Conservation (phyloP, 2,113 vertebrate genomes). For the Tachycineta bicolor region DNA sequence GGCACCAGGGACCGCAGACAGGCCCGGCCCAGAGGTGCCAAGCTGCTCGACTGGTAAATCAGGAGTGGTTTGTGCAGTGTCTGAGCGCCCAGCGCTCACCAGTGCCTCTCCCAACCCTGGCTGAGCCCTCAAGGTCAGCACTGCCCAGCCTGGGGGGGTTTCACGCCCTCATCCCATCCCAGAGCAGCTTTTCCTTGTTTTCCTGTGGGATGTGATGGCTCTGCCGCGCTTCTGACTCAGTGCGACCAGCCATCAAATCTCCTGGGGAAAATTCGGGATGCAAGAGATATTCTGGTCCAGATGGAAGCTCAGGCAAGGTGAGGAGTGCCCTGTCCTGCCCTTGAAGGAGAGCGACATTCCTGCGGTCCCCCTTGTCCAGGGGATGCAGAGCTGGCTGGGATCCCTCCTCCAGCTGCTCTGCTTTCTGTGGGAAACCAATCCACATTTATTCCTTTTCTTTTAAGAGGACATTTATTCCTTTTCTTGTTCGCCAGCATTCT, state of each 20-base stretch:
- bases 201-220: background rate
- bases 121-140: background rate
- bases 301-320: background rate
- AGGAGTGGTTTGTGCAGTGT: background rate
- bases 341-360: fast-evolving
- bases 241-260: background rate
- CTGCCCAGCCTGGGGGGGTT: background rate
- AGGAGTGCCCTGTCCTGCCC: background rate
- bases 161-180: background rate
- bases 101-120: background rate
- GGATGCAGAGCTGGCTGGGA: background rate
- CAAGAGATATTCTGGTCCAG: background rate
- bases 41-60: background rate
- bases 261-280: background rate
- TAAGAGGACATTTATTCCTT: background rate
- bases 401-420: background rate
- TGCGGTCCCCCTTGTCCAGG: background rate
- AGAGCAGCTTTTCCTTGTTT: background rate
- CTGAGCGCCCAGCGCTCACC: background rate
- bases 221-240: background rate
- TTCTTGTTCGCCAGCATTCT: background rate
- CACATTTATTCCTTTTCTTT: too few species aligned
- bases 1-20: too few species aligned
- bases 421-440: background rate
- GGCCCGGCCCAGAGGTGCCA: background rate